phyloP scores from a whole-genome alignment of 1,140 invertebrate species.

The Elysia chlorotica region DNA sequence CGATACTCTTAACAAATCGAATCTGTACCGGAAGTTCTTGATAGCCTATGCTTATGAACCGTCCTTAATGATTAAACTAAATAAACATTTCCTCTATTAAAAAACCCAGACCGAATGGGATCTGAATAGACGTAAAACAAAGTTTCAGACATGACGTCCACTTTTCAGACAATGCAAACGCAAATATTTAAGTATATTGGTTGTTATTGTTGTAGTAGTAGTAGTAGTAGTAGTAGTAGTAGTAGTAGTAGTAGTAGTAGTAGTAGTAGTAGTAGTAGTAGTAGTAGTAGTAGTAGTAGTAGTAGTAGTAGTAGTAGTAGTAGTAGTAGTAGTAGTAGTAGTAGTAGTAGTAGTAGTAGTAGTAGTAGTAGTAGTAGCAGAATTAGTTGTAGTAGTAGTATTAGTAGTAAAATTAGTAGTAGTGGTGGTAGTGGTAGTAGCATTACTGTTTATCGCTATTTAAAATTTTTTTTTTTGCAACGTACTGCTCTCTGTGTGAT shows the following conservation, averaged over 20 bases:
- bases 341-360: conserved; percentile 33
- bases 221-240: conserved; percentile 37
- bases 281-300: conserved; percentile 39
- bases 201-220: conserved; percentile 32
- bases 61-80: background rate
- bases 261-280: conserved; percentile 37
- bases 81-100: background rate
- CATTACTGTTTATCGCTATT: too few relatives aligned
- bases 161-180: background rate
- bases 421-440: conserved; percentile 24
- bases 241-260: conserved; percentile 35
- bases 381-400: conserved; percentile 25
- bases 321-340: conserved; percentile 35
- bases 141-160: too few relatives aligned
- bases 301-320: conserved; percentile 33
- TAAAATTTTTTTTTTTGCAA: too few relatives aligned
- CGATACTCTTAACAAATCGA: too few relatives aligned
- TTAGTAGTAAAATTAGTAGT: background rate
- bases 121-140: background rate
- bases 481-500: too few relatives aligned
- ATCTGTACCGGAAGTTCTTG: background rate
- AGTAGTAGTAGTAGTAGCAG: conserved; percentile 36
- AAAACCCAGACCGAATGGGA: background rate
- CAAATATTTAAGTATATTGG: conserved; percentile 19
- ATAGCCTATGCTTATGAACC: background rate